Base-by-base conservation (phyloP, 2,113 vertebrate genomes). In the Silurus meridionalis region DNA sequence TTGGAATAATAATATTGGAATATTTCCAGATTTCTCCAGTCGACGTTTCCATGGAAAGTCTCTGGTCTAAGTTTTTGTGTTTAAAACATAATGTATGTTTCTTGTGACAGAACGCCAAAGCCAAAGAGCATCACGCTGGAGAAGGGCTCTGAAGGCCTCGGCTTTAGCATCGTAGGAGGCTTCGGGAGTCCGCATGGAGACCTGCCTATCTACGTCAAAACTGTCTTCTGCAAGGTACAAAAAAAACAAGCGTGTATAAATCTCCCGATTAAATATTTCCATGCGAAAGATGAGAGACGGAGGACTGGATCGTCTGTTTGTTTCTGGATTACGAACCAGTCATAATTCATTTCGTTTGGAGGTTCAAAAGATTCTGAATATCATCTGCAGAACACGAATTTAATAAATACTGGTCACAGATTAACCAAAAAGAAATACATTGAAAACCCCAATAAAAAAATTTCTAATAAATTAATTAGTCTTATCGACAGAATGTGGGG, bases 151-250 rank as follows among this genome's bases (percentile, higher is more conserved):
- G 97, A 97, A 90, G 97, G 98, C 69, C 95, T 99, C 81, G 98
- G 98, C 92, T 98, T 99, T 95, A 99, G 97, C 93, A 97, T 99
- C 89, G 97, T 99, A 8, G 97, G 98, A 11, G 98, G 97, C 10
- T 97, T 96, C 67, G 97, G 98, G 86, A 98, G 97, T 93, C 97
- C 97, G 82, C 97, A 98, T 57, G 97, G 98, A 94, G 98, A 99
- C 93, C 96, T 99, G 91, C 98, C 98, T 37, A 98, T 99, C 94
- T 99, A 99, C 90, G 96, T 99, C 92, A 99, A 99, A 95, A 98
- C 97, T 10, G 96, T 99, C 93, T 99, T 99, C 95, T 95, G 96
- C 93, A 99, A 99, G 97, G 97, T 97, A 95, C 72, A 77, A 25
- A 74, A 74, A 13, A 46, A 71, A 84, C 55, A 28, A n/a, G 9